Percentiles rank a stretch among this genome's conserved stretches.
These are phyloP conservation scores for Rhynchomys soricoides DNA, from an alignment of 2,113 vertebrate species.

Conservation along the genomic window DNA sequence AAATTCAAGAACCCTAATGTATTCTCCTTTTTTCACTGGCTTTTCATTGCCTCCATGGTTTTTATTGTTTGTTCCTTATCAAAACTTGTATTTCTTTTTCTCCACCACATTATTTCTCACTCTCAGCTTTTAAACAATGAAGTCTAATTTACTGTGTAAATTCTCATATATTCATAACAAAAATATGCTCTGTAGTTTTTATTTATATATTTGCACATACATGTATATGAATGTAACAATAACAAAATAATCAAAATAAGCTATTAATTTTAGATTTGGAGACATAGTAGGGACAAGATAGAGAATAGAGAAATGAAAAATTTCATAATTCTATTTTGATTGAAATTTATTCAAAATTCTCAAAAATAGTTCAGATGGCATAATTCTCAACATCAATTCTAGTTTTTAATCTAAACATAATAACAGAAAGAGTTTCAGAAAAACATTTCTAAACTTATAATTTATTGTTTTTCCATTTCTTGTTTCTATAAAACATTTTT, in stretches of 20 bases:
- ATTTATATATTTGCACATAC: not conserved
- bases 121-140: not conserved
- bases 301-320: not conserved
- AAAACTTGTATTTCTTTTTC: not conserved
- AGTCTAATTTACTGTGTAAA: not conserved
- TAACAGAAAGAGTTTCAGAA: not conserved
- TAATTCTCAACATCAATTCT: not conserved
- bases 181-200: not conserved
- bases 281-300: not conserved
- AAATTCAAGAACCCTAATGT: not conserved
- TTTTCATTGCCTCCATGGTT: not conserved
- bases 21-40: not conserved
- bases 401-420: constrained; percentile 14
- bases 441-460: not conserved
- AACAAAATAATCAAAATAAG: not conserved
- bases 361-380: not conserved
- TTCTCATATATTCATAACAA: not conserved
- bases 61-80: not conserved
- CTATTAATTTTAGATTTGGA: not conserved
- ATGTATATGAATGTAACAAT: not conserved
- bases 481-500: not conserved
- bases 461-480: not conserved
- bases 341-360: not conserved
- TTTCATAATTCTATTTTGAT: not conserved
- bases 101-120: not conserved